Evolutionary conservation across 1,140 invertebrate genomes (phyloP).

Genomic region (Philopotamus ludificatus): DNA sequence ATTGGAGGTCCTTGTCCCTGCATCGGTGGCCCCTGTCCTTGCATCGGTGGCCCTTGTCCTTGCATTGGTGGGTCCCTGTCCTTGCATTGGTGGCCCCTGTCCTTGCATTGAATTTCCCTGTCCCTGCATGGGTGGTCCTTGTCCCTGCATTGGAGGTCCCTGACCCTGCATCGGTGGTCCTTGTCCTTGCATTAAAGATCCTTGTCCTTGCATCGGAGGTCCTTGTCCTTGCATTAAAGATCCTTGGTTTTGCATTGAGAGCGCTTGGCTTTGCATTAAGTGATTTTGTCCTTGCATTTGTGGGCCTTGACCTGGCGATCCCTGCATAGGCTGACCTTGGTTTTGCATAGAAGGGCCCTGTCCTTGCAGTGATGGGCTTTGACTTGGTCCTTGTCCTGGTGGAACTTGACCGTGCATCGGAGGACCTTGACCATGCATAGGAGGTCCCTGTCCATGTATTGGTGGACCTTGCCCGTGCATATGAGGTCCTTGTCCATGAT

Average conservation of each 20-base stretch:
- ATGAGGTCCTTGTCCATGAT: slow-evolving; percentile 34
- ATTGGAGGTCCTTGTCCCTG: too few relatives aligned
- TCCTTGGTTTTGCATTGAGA: slow-evolving; percentile 40
- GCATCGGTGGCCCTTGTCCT: slow-evolving; percentile 24
- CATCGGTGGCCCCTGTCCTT: slow-evolving; percentile 28
- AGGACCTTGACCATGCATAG: slow-evolving; percentile 28
- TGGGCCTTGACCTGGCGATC: slow-evolving; percentile 37
- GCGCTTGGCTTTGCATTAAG: slow-evolving; percentile 36
- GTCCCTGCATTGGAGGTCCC: neutral
- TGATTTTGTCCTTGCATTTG: slow-evolving; percentile 23
- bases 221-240: too few relatives aligned
- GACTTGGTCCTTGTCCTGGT: slow-evolving; percentile 38
- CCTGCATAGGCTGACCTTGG: slow-evolving; percentile 39
- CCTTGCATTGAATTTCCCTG: slow-evolving; percentile 33
- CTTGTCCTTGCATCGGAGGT: slow-evolving; percentile 39
- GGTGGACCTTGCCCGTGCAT: slow-evolving; percentile 36
- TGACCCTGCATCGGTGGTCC: too few relatives aligned
- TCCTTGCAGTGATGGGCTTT: slow-evolving; percentile 35
- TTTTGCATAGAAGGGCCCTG: slow-evolving; percentile 22
- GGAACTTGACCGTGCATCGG: slow-evolving; percentile 37
- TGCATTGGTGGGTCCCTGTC: slow-evolving; percentile 33
- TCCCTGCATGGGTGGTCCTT: slow-evolving; percentile 11
- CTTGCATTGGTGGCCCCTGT: slow-evolving; percentile 35
- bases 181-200: slow-evolving; percentile 39
- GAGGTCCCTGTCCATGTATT: slow-evolving; percentile 33